phyloP scores from a whole-genome alignment of 2,888 invertebrate genomes.

The Marasmarcha lunaedactyla region DNA sequence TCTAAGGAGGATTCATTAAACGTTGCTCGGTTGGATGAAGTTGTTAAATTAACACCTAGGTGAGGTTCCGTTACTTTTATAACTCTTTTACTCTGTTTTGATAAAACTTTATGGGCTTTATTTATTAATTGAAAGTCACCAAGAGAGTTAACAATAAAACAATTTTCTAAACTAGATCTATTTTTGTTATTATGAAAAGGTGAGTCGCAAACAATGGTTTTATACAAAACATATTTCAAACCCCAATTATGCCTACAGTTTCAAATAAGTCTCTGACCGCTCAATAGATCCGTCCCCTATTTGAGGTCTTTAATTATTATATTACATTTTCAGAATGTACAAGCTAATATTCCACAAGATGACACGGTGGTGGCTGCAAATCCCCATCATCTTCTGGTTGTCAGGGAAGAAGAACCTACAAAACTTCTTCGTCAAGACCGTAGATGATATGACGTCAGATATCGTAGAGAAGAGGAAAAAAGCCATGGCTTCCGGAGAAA shows the following conservation, averaged over 20 bases:
- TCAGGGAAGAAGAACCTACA: slow-evolving; percentile 25
- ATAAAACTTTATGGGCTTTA: no score
- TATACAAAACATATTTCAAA: no score
- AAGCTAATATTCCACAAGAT: slow-evolving; percentile 34
- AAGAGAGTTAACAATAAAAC: no score
- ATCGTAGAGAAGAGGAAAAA: slow-evolving; percentile 28
- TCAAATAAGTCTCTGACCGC: no score
- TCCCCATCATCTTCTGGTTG: slow-evolving; percentile 36
- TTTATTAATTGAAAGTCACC: no score
- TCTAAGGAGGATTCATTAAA: slow-evolving; percentile 36
- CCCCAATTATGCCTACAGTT: no score
- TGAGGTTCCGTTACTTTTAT: slow-evolving; percentile 17
- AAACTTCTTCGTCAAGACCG: slow-evolving; percentile 17
- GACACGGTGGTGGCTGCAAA: slow-evolving; percentile 47
- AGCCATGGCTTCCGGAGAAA: slow-evolving; percentile 16
- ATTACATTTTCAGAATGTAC: slow-evolving; percentile 35
- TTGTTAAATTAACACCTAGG: slow-evolving; percentile 31
- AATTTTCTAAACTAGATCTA: no score
- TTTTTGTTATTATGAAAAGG: no score
- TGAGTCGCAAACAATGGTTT: no score
- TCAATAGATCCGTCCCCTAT: no score
- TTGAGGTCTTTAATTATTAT: no score
- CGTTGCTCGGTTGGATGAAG: slow-evolving; percentile 28
- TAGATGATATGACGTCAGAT: slow-evolving; percentile 29
- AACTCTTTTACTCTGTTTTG: no score